Evolutionary conservation across 2,113 vertebrate species (phyloP), one percentile per base, ranked within the genome.

Genomic region (Sylvia atricapilla): DNA sequence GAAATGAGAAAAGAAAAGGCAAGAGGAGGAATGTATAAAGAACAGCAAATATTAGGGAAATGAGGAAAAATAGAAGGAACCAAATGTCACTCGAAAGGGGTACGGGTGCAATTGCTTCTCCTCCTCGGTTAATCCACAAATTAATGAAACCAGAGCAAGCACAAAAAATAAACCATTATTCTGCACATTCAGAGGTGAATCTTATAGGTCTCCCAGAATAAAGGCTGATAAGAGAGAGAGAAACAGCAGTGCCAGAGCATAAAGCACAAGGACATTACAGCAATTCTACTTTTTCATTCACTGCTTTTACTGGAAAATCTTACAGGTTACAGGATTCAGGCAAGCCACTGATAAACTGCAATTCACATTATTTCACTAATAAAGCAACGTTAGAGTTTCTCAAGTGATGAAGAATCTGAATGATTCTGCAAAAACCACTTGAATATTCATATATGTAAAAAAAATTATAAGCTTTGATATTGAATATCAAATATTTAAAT

Each of bases 1-100:
- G 94, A 67, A 94, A 97, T 96, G 94, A 81, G 95, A 92, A 97
- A 96, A 96, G 90, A 96, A 96, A 96, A 93, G 93, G 90, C 86
- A 77, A 64, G 76, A 78, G 64, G 46, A 68, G 20, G 79, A 56
- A 96, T 43, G 82, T 84, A 55, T 93, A 93, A 93, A 86, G 94
- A 86, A 96, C 56, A 86, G 94, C 63, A 97, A 97, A 96, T 95
- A 97, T 94, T 86, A 93, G 82, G 90, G 84, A 96, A 95, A 95
- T 86, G 33, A 96, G 78, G 90, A 84, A 94, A 94, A 93, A 96
- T 78, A 96, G 72, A 93, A 92, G 60, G 55, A 91, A 90, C 59
- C 64, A 96, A 96, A 95, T 96, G 94, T 96, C 96, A 96, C 64
- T 84, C 1, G 28, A 83, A 84, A 22, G 19, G 92, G 78, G 55